Base-by-base conservation (phyloP, 2,888 invertebrate species). In the Ceramica pisi region DNA sequence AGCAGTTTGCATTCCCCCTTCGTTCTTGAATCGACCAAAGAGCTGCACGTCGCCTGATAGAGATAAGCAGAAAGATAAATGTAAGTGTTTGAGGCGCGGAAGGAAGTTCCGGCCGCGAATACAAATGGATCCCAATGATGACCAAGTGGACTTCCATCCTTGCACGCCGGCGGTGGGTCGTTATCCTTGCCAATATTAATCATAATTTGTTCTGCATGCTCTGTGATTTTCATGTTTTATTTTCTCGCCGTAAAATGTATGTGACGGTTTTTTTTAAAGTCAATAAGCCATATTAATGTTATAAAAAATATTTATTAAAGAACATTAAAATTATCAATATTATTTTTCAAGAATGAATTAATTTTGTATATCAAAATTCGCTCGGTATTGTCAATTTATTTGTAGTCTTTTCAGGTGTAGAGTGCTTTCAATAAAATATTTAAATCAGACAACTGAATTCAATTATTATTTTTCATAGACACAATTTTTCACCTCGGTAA, bases 141-240 rank as follows among this genome's bases (percentile, higher is more conserved):
- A 19, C 41, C 73, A 84, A 12, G 65, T 75, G 8, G 80, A 84
- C 0, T 85, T 70, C 8, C 75, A 75, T 9, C 84, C 83, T 7
- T 89, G 80, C 48, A 84, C 71, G 31, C 75, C 85, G 4, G 71
- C 85, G 4, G 71, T 82, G 75, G 23, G 86, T 62, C 78, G 75
- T 1, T 86, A 78, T 59, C 86, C 86, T 0, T 87, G 80, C 59
- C 86, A 81, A 53, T 89, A 74, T 78, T 87, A 65, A 56, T 44
- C 1, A 35, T n/a, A n/a, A n/a, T 9, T 41, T 5, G 12, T 12
- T 41, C 9, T 71, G 2, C 12, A 35, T 44, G 48, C n/a, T 44
- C 12, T 44, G 35, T 46, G 1, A 14, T 31, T 50, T 31, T 56
- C 9, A 38, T 53, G 23, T 65, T 56, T 46, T 21, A 50, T 9